Evolutionary conservation across 2,888 invertebrate genomes (phyloP).

Genomic region (Macrophya annulata): DNA sequence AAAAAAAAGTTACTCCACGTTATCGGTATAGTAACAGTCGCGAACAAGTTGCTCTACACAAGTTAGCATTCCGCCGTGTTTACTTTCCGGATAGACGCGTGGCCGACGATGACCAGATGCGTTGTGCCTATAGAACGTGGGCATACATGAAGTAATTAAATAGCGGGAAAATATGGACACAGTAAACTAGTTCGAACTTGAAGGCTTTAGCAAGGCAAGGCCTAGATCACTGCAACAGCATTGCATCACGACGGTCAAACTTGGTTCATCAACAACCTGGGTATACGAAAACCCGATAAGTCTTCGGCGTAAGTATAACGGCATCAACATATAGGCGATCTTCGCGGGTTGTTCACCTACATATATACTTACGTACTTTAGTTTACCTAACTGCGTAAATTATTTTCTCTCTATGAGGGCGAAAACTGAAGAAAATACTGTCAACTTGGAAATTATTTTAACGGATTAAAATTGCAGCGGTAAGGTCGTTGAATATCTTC

Average conservation of each 20-base stretch:
- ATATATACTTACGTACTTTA: neutral
- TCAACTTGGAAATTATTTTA: neutral
- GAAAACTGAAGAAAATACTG: too few species aligned
- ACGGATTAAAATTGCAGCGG: too few species aligned
- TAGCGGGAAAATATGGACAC: constrained; percentile 7
- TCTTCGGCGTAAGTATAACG: constrained; percentile 36
- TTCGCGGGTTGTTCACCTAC: constrained; percentile 33
- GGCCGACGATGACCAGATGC: neutral
- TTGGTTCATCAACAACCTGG: neutral
- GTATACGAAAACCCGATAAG: constrained; percentile 34
- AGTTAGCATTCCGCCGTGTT: neutral
- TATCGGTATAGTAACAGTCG: neutral
- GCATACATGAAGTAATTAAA: constrained; percentile 7
- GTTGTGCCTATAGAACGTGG: neutral
- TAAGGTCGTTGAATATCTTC: neutral
- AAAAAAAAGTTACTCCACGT: too few species aligned
- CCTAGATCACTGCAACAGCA: neutral
- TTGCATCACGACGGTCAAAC: neutral
- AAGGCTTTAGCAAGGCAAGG: neutral
- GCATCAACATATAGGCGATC: neutral
- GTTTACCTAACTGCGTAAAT: neutral
- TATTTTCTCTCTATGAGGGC: too few species aligned
- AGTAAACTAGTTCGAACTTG: constrained; percentile 7
- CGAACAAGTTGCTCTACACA: neutral
- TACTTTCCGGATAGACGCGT: neutral